Conservation (phyloP, 2,888 invertebrate species). For the Endotricha flammealis region DNA sequence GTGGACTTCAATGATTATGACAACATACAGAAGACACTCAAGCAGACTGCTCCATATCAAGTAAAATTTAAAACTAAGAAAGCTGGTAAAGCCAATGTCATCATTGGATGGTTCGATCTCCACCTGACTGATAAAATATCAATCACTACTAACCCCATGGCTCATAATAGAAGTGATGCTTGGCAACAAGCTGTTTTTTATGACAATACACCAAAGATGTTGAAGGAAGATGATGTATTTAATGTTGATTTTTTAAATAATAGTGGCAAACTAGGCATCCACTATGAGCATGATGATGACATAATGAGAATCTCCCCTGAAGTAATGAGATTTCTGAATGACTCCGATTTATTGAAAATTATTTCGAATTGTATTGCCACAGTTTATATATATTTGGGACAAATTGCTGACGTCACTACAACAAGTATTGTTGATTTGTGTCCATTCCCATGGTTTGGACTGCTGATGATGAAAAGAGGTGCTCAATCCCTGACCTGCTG, state of each 20-base stretch:
- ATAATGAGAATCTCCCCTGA: slow-evolving; percentile 47
- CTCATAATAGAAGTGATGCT: slow-evolving; percentile 71
- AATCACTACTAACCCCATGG: slow-evolving; percentile 80
- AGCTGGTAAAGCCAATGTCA: slow-evolving; percentile 79
- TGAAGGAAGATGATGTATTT: slow-evolving; percentile 41
- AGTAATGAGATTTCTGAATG: slow-evolving; percentile 68
- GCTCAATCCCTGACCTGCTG: slow-evolving; percentile 61
- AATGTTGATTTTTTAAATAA: slow-evolving; percentile 50
- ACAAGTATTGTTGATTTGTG: slow-evolving; percentile 75
- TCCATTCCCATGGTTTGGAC: slow-evolving; percentile 81
- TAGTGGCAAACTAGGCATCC: slow-evolving; percentile 53
- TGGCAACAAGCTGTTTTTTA: slow-evolving; percentile 90
- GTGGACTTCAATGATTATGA: slow-evolving; percentile 81
- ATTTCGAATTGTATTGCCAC: slow-evolving; percentile 54
- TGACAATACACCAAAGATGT: slow-evolving; percentile 56
- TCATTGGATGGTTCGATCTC: slow-evolving; percentile 86
- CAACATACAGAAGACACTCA: slow-evolving; percentile 60
- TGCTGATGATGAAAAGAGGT: slow-evolving; percentile 74
- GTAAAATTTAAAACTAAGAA: slow-evolving; percentile 50
- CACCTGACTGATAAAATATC: slow-evolving; percentile 80
- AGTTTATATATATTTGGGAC: slow-evolving; percentile 53
- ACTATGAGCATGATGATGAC: slow-evolving; percentile 29
- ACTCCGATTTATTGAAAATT: slow-evolving; percentile 56
- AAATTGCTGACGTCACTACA: slow-evolving; percentile 47
- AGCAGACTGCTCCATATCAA: slow-evolving; percentile 48